These are phyloP conservation scores for Chymomyza procnemis DNA, from an alignment of 2,888 invertebrate species.

Conservation along the genomic window DNA sequence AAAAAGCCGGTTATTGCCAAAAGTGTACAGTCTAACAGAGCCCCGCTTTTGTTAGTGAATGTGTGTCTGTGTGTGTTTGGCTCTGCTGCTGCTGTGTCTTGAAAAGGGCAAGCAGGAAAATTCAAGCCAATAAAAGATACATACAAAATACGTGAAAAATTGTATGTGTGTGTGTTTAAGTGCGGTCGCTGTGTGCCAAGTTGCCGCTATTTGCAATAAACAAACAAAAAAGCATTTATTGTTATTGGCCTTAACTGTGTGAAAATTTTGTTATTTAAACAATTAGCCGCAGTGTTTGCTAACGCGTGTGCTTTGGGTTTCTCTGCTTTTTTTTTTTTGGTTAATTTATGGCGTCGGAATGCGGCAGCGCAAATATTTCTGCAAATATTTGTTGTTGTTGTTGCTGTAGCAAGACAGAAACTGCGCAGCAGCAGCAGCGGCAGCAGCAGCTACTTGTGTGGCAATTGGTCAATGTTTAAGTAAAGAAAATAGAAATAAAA, in stretches of 20 bases:
- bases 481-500: neutral
- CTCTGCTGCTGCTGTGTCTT: slow-evolving; percentile 28
- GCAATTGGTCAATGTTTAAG: neutral
- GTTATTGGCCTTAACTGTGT: slow-evolving; percentile 43
- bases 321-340: neutral
- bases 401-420: slow-evolving; percentile 20
- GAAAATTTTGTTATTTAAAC: slow-evolving; percentile 54
- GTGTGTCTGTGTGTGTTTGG: neutral
- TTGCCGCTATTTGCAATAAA: slow-evolving; percentile 24
- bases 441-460: neutral
- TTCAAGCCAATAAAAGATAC: slow-evolving; percentile 71
- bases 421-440: neutral
- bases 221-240: slow-evolving; percentile 48
- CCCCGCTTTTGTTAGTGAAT: no score
- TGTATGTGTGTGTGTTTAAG: slow-evolving; percentile 19
- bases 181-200: slow-evolving; percentile 15
- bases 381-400: slow-evolving; percentile 65
- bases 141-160: slow-evolving; percentile 56
- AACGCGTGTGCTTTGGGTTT: slow-evolving; percentile 19
- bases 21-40: neutral
- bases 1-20: neutral
- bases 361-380: slow-evolving; percentile 56
- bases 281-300: slow-evolving; percentile 48
- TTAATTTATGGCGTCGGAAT: slow-evolving; percentile 44
- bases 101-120: slow-evolving; percentile 67